Base-by-base conservation (phyloP, 2,797 vertebrate species). In the Neopelma chrysocephalum region DNA sequence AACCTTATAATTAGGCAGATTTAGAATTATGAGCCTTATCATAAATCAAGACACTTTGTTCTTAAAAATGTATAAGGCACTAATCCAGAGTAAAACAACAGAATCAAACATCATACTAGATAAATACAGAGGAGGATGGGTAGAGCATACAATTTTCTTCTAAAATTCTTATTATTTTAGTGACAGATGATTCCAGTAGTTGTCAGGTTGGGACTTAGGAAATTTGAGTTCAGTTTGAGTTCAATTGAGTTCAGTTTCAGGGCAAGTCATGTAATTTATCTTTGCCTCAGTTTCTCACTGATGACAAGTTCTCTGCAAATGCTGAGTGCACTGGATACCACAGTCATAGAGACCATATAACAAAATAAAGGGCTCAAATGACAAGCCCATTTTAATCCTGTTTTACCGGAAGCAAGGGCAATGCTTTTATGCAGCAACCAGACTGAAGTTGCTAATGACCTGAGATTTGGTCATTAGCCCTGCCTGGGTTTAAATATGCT, bases 231-330 rank as follows among this genome's bases (percentile, higher is more conserved):
- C 72, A 85, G 43, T 94, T 87, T 79, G 62, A 82, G 79, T 94
- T 96, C 66, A 84, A 66, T 21, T 81, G 80, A 87, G 82, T 91
- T 97, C 68, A 87, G 76, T 96, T 90, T 87, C 81, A 70, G 85
- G 83, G 72, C 87, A 94, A 94, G 82, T 89, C 34, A 89, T 54
- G 87, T 80, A 81, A 83, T 94, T 94, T 79, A 43, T 80, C 90
- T 96, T 79, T 93, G 93, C 93, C 95, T 96, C 93, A 94, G 92
- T 96, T 96, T 96, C 96, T 94, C 81, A 15, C 25, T 70, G 89
- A 15, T 60, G 73, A 53, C 66, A 87, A 53, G 27, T 40, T 65
- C 73, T 82, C 62, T 79, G 69, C 17, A 84, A 69, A 66, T 47
- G 80, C 85, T 90, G 90, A 91, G 51, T 29, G 25, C 34, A 43